Evolutionary conservation across 2,888 invertebrate species (phyloP).

Genomic region (Phytoseiulus persimilis): DNA sequence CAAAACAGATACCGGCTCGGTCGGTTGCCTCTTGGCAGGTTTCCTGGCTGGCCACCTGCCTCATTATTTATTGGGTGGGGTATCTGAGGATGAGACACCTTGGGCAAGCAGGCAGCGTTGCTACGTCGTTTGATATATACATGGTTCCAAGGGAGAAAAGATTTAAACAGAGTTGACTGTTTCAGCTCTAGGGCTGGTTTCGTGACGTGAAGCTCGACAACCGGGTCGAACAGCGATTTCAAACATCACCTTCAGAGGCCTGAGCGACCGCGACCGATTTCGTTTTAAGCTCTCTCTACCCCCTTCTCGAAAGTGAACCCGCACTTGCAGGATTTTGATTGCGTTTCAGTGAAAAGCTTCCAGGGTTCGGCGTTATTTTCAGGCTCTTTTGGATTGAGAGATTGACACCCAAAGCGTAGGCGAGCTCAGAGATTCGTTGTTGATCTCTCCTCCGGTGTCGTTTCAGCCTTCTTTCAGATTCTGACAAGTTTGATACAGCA

Average conservation of each 20-base stretch:
- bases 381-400: not conserved
- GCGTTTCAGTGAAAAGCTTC: not conserved
- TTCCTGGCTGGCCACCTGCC: not conserved
- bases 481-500: not conserved
- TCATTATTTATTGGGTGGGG: not conserved
- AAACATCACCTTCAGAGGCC: slow-evolving; percentile 5
- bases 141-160: not conserved
- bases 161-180: slow-evolving; percentile 5
- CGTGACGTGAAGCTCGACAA: not conserved
- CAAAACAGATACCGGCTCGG: not conserved
- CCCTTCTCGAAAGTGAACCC: not conserved
- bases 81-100: not conserved
- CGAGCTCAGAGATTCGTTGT: not conserved
- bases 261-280: not conserved
- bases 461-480: not conserved
- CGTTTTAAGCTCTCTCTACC: not conserved
- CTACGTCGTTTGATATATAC: not conserved
- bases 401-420: not conserved
- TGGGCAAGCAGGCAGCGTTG: not conserved
- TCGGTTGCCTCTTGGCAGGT: not conserved
- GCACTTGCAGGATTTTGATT: not conserved
- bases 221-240: not conserved
- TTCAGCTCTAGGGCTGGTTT: slow-evolving; percentile 5
- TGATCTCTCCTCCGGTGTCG: not conserved
- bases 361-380: not conserved